Evolutionary conservation across 2,113 vertebrate genomes (phyloP).

Genomic region (Gila orcuttii): DNA sequence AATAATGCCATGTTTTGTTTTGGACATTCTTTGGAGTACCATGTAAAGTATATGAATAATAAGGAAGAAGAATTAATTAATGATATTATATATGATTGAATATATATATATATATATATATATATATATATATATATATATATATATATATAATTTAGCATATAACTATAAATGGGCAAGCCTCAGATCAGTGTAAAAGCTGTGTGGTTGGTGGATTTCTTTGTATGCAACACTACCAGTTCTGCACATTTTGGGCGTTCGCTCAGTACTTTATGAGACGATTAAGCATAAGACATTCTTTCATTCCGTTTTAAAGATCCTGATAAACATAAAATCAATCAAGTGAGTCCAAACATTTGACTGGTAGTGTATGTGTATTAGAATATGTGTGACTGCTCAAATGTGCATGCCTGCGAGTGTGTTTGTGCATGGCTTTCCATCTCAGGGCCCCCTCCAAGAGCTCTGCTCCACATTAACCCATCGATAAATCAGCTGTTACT

Average conservation of each 20-base stretch:
- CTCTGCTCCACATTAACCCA: constrained; percentile 46
- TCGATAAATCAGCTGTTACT: constrained; percentile 48
- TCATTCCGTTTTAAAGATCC: constrained; percentile 7
- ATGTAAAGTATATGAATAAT: background rate
- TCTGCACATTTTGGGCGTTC: background rate
- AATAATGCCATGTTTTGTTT: no score
- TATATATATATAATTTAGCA: no score
- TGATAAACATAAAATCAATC: background rate
- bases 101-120: no score
- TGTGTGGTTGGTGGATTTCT: background rate
- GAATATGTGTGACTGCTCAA: constrained; percentile 44
- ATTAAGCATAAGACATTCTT: background rate
- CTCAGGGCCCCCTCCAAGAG: background rate
- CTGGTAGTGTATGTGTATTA: constrained; percentile 20
- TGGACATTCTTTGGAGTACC: background rate
- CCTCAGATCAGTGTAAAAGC: background rate
- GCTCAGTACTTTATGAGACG: background rate
- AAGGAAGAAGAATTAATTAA: no score
- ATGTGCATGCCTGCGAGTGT: constrained; percentile 9
- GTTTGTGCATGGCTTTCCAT: constrained; percentile 2
- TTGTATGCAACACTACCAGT: background rate
- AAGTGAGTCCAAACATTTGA: background rate
- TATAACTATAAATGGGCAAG: no score
- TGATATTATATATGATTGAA: no score
- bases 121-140: no score